Conservation (phyloP, 2,888 invertebrate species). For the Sympetrum striolatum region DNA sequence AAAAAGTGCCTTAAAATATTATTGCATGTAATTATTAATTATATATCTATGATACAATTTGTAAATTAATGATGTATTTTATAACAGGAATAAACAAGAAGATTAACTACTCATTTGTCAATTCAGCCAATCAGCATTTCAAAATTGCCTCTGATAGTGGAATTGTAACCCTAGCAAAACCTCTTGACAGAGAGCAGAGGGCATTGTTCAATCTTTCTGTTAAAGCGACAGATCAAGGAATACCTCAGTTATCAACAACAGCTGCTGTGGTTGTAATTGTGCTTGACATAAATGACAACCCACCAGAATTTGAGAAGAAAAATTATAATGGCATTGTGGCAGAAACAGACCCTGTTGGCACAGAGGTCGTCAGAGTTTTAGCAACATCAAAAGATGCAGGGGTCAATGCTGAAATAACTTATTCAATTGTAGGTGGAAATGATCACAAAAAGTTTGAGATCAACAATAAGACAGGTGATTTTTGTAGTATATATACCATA, state of each 20-base stretch:
- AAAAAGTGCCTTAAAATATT: no score
- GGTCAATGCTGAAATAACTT: constrained; percentile 89
- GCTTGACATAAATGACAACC: constrained; percentile 94
- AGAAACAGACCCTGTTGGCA: constrained; percentile 79
- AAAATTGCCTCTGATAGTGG: constrained; percentile 82
- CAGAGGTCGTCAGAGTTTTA: constrained; percentile 81
- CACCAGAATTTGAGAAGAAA: constrained; percentile 87
- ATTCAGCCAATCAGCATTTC: constrained; percentile 75
- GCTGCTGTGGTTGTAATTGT: constrained; percentile 80
- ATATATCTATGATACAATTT: no score
- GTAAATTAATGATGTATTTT: neutral
- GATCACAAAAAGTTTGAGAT: constrained; percentile 85
- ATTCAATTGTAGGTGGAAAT: constrained; percentile 86
- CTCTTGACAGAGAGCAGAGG: constrained; percentile 86
- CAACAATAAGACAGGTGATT: constrained; percentile 67
- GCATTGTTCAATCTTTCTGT: constrained; percentile 85
- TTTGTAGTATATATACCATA: no score
- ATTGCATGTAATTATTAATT: no score
- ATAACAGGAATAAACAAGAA: constrained; percentile 75
- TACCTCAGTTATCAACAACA: constrained; percentile 72
- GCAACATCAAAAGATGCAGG: constrained; percentile 95
- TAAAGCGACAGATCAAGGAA: constrained; percentile 83
- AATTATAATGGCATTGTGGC: constrained; percentile 79
- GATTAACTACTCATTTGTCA: constrained; percentile 79
- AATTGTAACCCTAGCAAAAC: constrained; percentile 81